Conservation (phyloP, 2,888 invertebrate genomes). For the Salticus scenicus region DNA sequence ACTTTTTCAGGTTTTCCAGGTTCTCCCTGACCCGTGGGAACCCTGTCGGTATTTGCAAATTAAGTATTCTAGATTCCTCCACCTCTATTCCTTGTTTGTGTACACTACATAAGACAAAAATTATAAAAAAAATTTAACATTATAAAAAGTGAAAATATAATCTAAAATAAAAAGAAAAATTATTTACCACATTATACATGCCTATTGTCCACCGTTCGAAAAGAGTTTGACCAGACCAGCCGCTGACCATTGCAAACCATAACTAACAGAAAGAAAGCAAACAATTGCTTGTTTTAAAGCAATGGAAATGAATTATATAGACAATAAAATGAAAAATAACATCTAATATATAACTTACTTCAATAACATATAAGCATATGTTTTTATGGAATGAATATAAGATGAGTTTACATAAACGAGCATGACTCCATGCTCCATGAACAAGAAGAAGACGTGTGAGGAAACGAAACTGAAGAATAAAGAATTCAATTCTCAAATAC, state of each 20-base stretch:
- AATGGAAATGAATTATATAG: neutral
- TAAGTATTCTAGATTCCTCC: too few relatives aligned
- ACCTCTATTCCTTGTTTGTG: too few relatives aligned
- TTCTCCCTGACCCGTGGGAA: too few relatives aligned
- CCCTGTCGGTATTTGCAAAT: too few relatives aligned
- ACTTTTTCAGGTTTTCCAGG: too few relatives aligned
- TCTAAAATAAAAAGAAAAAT: too few relatives aligned
- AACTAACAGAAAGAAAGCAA: conserved; percentile 77
- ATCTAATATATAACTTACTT: conserved; percentile 78
- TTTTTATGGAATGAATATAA: conserved; percentile 99
- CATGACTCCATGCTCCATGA: conserved; percentile 99
- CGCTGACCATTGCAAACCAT: conserved; percentile 98
- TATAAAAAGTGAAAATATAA: too few relatives aligned
- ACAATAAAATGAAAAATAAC: neutral
- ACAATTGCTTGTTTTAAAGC: neutral
- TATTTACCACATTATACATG: conserved; percentile 92
- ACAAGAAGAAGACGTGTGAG: conserved; percentile 92
- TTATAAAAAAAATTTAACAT: too few relatives aligned
- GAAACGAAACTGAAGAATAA: conserved; percentile 87
- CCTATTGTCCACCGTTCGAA: conserved; percentile 99
- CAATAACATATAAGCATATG: conserved; percentile 98
- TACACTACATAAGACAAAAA: too few relatives aligned
- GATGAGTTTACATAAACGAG: conserved; percentile 96
- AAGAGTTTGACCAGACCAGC: conserved; percentile 98
- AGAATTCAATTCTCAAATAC: too few relatives aligned